Conservation (phyloP, 2,797 vertebrate genomes). For the Phalloptychus januarius region DNA sequence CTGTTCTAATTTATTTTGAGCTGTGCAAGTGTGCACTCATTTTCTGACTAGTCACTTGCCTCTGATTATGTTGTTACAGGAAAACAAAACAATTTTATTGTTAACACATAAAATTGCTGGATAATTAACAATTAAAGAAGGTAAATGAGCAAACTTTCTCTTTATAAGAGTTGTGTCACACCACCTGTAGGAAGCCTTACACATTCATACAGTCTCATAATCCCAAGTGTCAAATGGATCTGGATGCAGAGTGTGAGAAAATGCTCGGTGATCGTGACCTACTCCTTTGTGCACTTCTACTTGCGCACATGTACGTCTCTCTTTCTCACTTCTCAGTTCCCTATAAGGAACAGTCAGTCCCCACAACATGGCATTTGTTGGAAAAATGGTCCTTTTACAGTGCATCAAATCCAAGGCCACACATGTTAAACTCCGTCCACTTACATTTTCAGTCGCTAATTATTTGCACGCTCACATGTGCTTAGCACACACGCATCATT, state of each 20-base stretch:
- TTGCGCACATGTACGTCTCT: constrained; percentile 3
- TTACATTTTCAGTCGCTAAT: constrained; percentile 47
- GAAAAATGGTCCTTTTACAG: too few species aligned
- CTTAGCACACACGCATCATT: not conserved
- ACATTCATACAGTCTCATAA: constrained; percentile 50
- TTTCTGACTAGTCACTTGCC: constrained; percentile 50
- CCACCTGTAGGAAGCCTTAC: constrained; percentile 45
- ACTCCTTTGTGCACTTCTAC: constrained; percentile 32
- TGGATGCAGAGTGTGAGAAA: constrained; percentile 67
- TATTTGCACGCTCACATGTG: not conserved
- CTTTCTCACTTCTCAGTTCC: too few species aligned
- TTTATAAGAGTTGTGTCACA: not conserved
- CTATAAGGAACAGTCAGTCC: too few species aligned
- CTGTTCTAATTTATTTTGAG: not conserved
- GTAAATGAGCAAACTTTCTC: constrained; percentile 21
- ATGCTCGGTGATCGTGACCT: constrained; percentile 44
- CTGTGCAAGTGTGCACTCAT: not conserved
- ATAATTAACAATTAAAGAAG: constrained; percentile 19
- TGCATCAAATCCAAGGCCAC: too few species aligned
- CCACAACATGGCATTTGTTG: too few species aligned
- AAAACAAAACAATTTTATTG: not conserved
- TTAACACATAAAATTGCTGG: constrained; percentile 16
- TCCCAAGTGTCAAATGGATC: constrained; percentile 59
- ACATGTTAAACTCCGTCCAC: constrained; percentile 28
- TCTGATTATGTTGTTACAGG: constrained; percentile 25